Evolutionary conservation across 2,888 invertebrate genomes (phyloP), one percentile per base, ranked within the genome.

Genomic region (Clistopyga incitator): DNA sequence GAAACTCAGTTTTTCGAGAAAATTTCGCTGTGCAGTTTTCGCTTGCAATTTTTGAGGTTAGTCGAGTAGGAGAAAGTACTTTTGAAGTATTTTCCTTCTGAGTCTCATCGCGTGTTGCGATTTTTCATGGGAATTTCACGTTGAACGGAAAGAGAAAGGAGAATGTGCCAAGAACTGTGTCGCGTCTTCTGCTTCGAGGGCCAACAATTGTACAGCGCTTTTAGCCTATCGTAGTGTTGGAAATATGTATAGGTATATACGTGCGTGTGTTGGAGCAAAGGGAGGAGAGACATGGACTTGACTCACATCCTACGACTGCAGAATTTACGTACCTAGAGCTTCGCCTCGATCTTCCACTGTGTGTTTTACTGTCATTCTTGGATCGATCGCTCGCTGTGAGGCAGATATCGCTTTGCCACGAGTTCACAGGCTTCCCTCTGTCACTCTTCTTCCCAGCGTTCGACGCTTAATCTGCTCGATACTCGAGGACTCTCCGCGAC

Each of bases 251-350:
- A 38, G 10, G 10, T 38, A 47, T 15, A 13, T 23, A 20, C 25
- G 15, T 56, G 56, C 15, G 8, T 38, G 56, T 56, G 25, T 56
- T 23, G 11, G 6, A 18, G 56, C 13, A 15, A 25, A 56, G 6
- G 6, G 56, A 25, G 56, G 23, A n/a, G 3, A 56, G 56, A 56
- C 56, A 56, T 56, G 23, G 56, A 25, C 56, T 56, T 56, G 56
- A 61, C 59, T 34, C 64, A 64, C 64, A 64, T 38, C 38, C 18
- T 18, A 64, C 64, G 34, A 38, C 20, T 38, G 38, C 38, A 18
- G 34, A 61, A 64, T 38, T 64, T 64, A 64, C 64, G 64, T 64
- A 64, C 64, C 64, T 38, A 18, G 64, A 34, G 64, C 64, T 64
- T 18, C 11, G 38, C 64, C 18, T 38, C 20, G 42, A 42, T 20